phyloP scores from a whole-genome alignment of 2,113 vertebrate genomes.

The Pogona vitticeps region DNA sequence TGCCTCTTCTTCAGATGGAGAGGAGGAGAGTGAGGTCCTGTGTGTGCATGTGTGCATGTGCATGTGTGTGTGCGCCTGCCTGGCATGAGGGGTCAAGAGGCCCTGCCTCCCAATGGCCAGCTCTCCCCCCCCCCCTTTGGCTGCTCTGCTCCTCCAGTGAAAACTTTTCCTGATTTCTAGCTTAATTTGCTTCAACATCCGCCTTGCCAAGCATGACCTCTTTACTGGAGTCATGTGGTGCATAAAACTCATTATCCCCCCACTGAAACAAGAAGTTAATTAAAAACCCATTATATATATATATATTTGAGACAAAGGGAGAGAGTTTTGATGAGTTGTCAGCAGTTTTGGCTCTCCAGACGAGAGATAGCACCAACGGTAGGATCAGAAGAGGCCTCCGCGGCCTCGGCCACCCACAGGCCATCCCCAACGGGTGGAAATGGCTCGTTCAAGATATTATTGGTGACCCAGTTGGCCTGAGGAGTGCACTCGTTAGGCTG shows the following conservation, averaged over 20 bases:
- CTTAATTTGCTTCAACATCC: constrained; percentile 76
- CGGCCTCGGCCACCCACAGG: too few relatives aligned
- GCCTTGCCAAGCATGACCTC: constrained; percentile 68
- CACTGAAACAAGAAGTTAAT: constrained; percentile 77
- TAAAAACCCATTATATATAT: constrained; percentile 61
- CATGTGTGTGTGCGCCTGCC: too few relatives aligned
- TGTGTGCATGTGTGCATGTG: too few relatives aligned
- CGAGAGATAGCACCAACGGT: not conserved
- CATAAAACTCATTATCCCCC: constrained; percentile 75
- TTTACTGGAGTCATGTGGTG: constrained; percentile 67
- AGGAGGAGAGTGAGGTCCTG: too few relatives aligned
- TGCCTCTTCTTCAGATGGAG: too few relatives aligned
- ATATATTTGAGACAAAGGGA: not conserved
- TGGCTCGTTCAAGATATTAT: too few relatives aligned
- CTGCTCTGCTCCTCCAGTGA: constrained; percentile 18
- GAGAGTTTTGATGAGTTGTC: constrained; percentile 28
- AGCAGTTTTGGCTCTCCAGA: not conserved
- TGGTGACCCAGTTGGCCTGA: too few relatives aligned
- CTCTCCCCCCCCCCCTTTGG: not conserved
- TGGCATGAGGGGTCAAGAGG: too few relatives aligned
- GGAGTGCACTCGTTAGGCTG: too few relatives aligned
- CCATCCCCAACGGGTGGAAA: too few relatives aligned
- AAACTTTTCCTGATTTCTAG: constrained; percentile 62
- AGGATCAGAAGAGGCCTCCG: too few relatives aligned
- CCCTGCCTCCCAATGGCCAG: not conserved